These are phyloP conservation scores for Piaya cayana DNA, from an alignment of 2,113 vertebrate species.

Conservation along the genomic window DNA sequence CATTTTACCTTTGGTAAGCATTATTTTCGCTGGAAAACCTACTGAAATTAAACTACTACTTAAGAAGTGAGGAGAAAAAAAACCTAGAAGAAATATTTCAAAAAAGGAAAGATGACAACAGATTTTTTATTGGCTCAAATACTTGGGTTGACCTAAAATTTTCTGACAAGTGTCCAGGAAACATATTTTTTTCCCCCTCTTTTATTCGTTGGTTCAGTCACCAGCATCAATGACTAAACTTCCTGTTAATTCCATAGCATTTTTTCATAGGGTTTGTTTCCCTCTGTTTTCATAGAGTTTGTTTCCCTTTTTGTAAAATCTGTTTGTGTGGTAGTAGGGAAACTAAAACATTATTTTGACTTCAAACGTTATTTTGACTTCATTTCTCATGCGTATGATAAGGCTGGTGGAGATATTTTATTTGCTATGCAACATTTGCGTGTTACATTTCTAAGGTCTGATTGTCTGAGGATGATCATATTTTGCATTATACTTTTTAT, in stretches of 20 bases:
- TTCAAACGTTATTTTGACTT: background rate
- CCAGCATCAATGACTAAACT: background rate
- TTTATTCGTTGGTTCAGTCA: background rate
- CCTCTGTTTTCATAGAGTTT: background rate
- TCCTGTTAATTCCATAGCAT: background rate
- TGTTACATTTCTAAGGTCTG: background rate
- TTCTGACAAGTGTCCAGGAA: background rate
- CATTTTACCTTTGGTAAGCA: background rate
- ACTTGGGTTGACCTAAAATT: background rate
- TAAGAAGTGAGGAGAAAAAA: background rate
- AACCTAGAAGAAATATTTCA: background rate
- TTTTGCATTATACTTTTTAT: background rate
- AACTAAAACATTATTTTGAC: background rate
- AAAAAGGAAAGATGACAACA: background rate
- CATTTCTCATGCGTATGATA: background rate
- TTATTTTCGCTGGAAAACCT: background rate
- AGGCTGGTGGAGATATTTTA: background rate
- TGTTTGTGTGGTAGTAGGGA: background rate
- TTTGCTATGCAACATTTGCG: background rate
- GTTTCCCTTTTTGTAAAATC: background rate
- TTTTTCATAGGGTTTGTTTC: background rate
- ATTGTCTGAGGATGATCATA: background rate
- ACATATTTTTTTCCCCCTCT: rapidly evolving
- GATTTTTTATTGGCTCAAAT: background rate
- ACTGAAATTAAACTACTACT: background rate